phyloP scores from a whole-genome alignment of 2,888 invertebrate species.

The Polylopha cassiicola region DNA sequence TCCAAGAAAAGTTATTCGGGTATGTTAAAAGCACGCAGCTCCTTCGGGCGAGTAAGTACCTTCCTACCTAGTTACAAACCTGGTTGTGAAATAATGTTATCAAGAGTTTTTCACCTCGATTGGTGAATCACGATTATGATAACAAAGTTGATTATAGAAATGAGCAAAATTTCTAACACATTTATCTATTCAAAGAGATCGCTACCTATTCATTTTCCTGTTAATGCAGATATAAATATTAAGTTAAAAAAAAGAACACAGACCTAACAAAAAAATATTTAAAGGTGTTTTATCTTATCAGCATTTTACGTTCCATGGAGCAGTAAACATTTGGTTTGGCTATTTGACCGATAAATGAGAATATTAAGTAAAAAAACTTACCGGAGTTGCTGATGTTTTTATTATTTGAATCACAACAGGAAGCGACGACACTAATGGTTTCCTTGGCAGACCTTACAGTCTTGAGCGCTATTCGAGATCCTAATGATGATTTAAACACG shows the following conservation, averaged over 20 bases:
- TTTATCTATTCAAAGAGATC: no score
- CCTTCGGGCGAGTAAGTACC: no score
- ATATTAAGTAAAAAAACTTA: conserved; percentile 26
- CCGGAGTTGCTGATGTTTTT: conserved; percentile 13
- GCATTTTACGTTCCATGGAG: conserved; percentile 31
- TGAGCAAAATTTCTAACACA: neutral
- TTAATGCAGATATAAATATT: no score
- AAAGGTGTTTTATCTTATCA: conserved; percentile 37
- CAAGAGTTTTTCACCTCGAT: conserved; percentile 15
- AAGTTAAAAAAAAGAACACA: conserved; percentile 2
- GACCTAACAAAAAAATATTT: conserved; percentile 19
- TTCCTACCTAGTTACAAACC: no score
- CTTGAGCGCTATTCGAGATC: conserved; percentile 32
- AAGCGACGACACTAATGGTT: conserved; percentile 23
- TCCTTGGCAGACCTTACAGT: conserved; percentile 33
- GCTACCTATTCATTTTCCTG: no score
- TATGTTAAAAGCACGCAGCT: no score
- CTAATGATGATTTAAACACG: conserved; percentile 51
- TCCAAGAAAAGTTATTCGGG: no score
- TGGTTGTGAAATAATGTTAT: conserved; percentile 19
- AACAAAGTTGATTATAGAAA: conserved; percentile 8
- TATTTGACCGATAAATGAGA: conserved; percentile 51
- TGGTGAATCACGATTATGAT: conserved; percentile 22
- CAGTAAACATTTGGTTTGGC: conserved; percentile 45
- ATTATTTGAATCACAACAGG: conserved; percentile 17